These are phyloP conservation scores for Raphicerus campestris DNA, from an alignment of 2,113 vertebrate species.

Conservation along the genomic window DNA sequence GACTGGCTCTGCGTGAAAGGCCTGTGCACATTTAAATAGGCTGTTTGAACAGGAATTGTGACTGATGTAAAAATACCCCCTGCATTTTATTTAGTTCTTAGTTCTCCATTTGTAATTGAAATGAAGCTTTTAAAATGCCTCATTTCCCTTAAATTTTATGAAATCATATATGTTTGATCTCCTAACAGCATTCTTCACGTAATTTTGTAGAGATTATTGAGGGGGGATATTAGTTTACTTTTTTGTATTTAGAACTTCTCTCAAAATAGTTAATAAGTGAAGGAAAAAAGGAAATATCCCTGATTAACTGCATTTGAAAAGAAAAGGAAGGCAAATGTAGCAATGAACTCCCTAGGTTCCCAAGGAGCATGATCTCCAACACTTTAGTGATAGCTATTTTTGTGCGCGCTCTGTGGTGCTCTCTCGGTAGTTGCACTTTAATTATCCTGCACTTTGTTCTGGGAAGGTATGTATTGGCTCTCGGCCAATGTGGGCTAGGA, in stretches of 20 bases:
- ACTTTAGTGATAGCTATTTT: slow-evolving; percentile 73
- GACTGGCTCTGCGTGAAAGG: slow-evolving; percentile 46
- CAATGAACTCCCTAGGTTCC: neutral
- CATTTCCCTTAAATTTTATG: slow-evolving; percentile 9
- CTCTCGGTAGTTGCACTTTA: slow-evolving; percentile 71
- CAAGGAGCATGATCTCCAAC: slow-evolving; percentile 63
- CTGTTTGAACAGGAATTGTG: slow-evolving; percentile 35
- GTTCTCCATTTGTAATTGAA: slow-evolving; percentile 52
- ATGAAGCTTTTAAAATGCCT: slow-evolving; percentile 40
- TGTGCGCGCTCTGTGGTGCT: slow-evolving; percentile 45
- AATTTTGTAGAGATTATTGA: neutral
- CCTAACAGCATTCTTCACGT: neutral
- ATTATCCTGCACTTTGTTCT: slow-evolving; percentile 82
- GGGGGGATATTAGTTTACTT: neutral
- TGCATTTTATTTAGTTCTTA: slow-evolving; percentile 42
- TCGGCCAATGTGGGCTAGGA: slow-evolving; percentile 73
- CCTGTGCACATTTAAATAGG: slow-evolving; percentile 46
- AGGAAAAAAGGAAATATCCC: slow-evolving; percentile 28
- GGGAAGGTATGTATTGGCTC: slow-evolving; percentile 80
- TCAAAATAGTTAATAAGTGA: slow-evolving; percentile 16
- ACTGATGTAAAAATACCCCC: slow-evolving; percentile 41
- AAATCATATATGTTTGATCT: slow-evolving; percentile 24
- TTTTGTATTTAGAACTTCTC: slow-evolving; percentile 23
- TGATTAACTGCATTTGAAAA: slow-evolving; percentile 41
- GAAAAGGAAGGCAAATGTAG: slow-evolving; percentile 38